A percentile compares a stretch with the other conserved stretches of the same genome.
phyloP scores from a whole-genome alignment of 1,140 invertebrate genomes.

The Bombus affinis region DNA sequence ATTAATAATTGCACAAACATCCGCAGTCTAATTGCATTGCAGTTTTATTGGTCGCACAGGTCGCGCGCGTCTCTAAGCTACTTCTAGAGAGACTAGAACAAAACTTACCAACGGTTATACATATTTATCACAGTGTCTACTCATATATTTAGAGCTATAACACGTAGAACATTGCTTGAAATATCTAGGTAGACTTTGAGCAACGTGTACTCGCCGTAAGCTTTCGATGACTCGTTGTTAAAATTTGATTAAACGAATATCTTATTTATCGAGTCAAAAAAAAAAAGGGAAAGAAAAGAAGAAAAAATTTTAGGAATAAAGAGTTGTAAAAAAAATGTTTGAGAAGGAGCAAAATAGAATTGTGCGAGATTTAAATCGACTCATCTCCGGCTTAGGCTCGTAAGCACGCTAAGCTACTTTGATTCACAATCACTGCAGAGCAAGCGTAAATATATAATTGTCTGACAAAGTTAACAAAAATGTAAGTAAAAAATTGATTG shows the following conservation, averaged over 20 bases:
- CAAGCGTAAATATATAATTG: conserved; percentile 48
- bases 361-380: background rate
- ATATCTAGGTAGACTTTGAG: conserved; percentile 59
- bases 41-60: conserved; percentile 42
- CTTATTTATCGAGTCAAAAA: too few species aligned
- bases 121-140: conserved; percentile 71
- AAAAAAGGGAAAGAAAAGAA: background rate
- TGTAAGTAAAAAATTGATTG: background rate
- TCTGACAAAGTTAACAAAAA: background rate
- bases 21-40: background rate
- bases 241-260: too few species aligned
- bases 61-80: conserved; percentile 55
- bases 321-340: background rate
- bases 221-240: conserved; percentile 46
- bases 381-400: conserved; percentile 58
- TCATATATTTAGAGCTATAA: conserved; percentile 72
- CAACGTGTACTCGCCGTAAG: conserved; percentile 52
- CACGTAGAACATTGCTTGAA: conserved; percentile 68
- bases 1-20: background rate
- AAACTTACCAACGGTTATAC: conserved; percentile 72
- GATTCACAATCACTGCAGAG: conserved; percentile 45
- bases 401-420: conserved; percentile 56
- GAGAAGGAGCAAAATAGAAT: background rate
- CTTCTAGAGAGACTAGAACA: conserved; percentile 67
- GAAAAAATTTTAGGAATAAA: background rate